Evolutionary conservation across 2,113 vertebrate species (phyloP).

Genomic region (Apteryx owenii): DNA sequence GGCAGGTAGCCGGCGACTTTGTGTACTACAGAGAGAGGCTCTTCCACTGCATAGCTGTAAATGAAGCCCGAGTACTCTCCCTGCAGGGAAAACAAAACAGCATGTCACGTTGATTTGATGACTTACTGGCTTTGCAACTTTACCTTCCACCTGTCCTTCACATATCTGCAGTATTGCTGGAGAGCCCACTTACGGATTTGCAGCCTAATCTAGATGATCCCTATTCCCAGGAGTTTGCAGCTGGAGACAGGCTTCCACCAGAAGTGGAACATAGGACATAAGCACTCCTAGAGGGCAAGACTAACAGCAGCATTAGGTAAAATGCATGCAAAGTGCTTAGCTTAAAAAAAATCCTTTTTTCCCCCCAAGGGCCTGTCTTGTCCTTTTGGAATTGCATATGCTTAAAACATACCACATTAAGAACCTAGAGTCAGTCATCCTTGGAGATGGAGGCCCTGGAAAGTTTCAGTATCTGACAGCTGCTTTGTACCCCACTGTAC

Average conservation of each 20-base stretch:
- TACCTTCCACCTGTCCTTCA: background rate
- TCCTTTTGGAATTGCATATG: background rate
- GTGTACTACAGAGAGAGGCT: conserved; percentile 81
- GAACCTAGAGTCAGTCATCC: background rate
- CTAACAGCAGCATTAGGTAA: fast-evolving
- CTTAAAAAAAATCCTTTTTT: background rate
- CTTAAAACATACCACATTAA: fast-evolving
- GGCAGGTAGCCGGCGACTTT: conserved; percentile 86
- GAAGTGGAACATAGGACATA: background rate
- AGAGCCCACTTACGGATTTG: background rate
- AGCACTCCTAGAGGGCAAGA: background rate
- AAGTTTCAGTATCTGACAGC: background rate
- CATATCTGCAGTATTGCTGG: fast-evolving
- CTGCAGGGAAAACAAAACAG: conserved; percentile 74
- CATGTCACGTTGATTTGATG: fast-evolving
- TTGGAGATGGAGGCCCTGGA: background rate
- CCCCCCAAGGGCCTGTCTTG: background rate
- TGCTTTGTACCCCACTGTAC: background rate
- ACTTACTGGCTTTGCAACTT: background rate
- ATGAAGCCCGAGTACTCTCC: conserved; percentile 91
- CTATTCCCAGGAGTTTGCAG: background rate
- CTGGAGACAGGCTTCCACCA: background rate
- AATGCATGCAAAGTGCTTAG: fast-evolving
- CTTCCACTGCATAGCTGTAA: conserved; percentile 90
- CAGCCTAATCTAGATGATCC: background rate